Percentiles rank a stretch among this genome's conserved stretches.
phyloP scores from a whole-genome alignment of 2,113 vertebrate species.

The Malaclemys terrapin region DNA sequence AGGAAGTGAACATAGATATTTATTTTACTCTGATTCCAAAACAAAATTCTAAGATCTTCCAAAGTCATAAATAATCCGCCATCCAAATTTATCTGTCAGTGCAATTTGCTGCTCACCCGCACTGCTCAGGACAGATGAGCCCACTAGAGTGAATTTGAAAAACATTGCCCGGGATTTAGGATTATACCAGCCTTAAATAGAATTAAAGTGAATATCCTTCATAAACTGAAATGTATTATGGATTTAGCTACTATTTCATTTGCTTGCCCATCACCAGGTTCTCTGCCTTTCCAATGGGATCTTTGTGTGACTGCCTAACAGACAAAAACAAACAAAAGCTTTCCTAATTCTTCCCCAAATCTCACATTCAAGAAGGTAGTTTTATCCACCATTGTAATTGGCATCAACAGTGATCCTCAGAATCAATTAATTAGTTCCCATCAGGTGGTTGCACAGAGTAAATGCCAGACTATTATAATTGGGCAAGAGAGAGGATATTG shows the following conservation, averaged over 20 bases:
- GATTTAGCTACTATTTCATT: neutral
- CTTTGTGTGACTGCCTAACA: neutral
- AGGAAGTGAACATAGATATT: neutral
- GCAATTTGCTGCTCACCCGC: neutral
- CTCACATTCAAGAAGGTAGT: neutral
- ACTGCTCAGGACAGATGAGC: fast-evolving
- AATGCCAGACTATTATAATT: neutral
- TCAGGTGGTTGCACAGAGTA: fast-evolving
- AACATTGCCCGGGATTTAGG: neutral
- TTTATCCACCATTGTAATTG: neutral
- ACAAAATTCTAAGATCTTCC: neutral
- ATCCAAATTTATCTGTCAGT: neutral
- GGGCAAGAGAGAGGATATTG: neutral
- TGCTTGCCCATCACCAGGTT: neutral
- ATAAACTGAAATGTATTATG: neutral
- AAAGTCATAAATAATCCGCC: fast-evolving
- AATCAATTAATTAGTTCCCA: neutral
- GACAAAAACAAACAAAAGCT: neutral
- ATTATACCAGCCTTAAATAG: neutral
- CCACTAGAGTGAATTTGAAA: neutral
- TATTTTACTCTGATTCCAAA: neutral
- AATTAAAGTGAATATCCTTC: neutral
- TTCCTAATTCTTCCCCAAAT: neutral
- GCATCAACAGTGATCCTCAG: neutral
- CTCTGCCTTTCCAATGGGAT: neutral